phyloP scores from a whole-genome alignment of 2,113 vertebrate genomes.

The Anseranas semipalmata region DNA sequence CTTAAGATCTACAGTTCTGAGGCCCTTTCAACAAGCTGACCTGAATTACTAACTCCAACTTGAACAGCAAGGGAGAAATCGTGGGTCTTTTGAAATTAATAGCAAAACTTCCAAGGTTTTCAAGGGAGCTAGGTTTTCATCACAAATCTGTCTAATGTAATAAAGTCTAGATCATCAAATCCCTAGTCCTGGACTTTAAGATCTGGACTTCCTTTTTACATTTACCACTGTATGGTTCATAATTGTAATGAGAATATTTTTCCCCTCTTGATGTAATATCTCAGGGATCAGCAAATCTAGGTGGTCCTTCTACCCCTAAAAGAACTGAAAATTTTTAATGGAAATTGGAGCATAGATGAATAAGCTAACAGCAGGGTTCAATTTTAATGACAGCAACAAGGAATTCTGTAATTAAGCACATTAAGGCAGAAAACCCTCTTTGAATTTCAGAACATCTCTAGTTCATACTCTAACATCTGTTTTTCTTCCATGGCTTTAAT shows the following conservation, averaged over 20 bases:
- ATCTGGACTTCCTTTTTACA: conserved; percentile 20
- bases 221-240: conserved; percentile 19
- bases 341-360: conserved; percentile 57
- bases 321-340: conserved; percentile 28
- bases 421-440: conserved; percentile 64
- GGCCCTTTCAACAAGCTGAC: conserved; percentile 27
- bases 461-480: conserved; percentile 54
- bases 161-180: conserved; percentile 35
- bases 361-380: conserved; percentile 61
- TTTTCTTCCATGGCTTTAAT: conserved; percentile 62
- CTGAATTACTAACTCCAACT: conserved; percentile 33
- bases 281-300: conserved; percentile 25
- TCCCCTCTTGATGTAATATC: conserved; percentile 29
- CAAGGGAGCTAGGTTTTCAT: conserved; percentile 11
- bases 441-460: conserved; percentile 65
- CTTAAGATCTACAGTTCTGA: neutral
- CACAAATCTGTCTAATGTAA: conserved; percentile 21
- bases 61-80: conserved; percentile 32
- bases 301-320: conserved; percentile 36
- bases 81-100: conserved; percentile 19
- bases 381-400: conserved; percentile 66
- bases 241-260: conserved; percentile 34
- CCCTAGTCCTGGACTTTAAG: conserved; percentile 23
- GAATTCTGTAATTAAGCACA: conserved; percentile 65
- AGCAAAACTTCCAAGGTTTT: conserved; percentile 45